A percentile compares a stretch with the other conserved stretches of the same genome.
These are phyloP conservation scores for Tachuris rubrigastra DNA, from an alignment of 2,113 vertebrate genomes.

Conservation along the genomic window DNA sequence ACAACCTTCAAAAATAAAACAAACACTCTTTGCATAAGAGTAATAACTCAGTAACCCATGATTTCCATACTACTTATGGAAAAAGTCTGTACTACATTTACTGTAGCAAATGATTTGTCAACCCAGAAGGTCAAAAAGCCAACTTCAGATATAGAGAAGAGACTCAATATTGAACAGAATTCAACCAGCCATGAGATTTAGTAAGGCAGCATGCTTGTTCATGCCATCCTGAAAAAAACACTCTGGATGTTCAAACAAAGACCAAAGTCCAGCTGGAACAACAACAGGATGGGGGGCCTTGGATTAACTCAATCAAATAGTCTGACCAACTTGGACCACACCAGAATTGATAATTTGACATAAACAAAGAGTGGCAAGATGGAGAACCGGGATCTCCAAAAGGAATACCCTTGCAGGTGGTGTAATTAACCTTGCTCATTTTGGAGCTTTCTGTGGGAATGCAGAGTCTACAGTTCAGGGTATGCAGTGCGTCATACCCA, in stretches of 20 bases:
- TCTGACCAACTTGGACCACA: background rate
- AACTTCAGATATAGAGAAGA: background rate
- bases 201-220: background rate
- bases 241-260: background rate
- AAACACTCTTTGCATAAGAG: background rate
- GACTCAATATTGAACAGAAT: background rate
- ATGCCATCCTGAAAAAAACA: background rate
- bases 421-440: background rate
- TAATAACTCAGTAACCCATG: background rate
- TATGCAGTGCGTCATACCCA: background rate
- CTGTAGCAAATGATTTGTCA: background rate
- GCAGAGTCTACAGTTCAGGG: background rate
- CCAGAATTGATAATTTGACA: background rate
- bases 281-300: background rate
- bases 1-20: background rate
- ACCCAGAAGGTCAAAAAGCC: background rate
- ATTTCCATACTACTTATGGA: background rate
- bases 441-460: background rate
- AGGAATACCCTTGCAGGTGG: background rate
- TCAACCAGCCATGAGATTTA: background rate
- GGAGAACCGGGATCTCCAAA: background rate
- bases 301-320: background rate
- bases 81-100: background rate
- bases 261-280: background rate
- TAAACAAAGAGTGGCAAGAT: background rate